A percentile compares a stretch with the other conserved stretches of the same genome.
Conservation (phyloP, 2,888 invertebrate genomes). For the Ceriagrion tenellum region DNA sequence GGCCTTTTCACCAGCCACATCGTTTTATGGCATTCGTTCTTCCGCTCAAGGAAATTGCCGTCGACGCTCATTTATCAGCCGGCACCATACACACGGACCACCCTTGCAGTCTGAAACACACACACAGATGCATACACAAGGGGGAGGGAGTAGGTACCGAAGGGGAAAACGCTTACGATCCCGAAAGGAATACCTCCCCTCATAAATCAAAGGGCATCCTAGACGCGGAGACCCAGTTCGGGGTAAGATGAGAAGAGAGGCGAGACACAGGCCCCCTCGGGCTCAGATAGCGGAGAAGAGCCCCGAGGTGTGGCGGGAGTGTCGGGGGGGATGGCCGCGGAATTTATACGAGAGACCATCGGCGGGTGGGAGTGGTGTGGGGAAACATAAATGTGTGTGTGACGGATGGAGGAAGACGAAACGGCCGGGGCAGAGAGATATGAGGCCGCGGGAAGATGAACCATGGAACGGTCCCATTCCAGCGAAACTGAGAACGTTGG, state of each 20-base stretch:
- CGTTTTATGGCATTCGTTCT: conserved; percentile 8
- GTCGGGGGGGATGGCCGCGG: too few species aligned
- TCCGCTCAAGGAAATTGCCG: not conserved
- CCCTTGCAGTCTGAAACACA: not conserved
- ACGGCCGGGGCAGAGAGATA: not conserved
- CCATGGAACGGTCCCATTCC: not conserved
- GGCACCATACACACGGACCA: not conserved
- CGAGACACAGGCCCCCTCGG: not conserved
- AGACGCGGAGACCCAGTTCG: not conserved
- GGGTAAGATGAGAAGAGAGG: not conserved
- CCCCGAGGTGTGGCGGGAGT: too few species aligned
- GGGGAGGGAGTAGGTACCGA: not conserved
- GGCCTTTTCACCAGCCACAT: not conserved
- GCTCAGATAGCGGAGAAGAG: not conserved
- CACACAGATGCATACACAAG: too few species aligned
- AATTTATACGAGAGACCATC: too few species aligned
- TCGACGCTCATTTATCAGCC: conserved; percentile 9
- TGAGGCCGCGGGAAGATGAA: not conserved
- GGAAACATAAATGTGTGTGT: not conserved
- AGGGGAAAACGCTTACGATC: not conserved
- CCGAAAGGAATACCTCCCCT: not conserved
- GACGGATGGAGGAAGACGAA: not conserved
- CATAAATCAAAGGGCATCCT: conserved; percentile 16
- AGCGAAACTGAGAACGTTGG: not conserved
- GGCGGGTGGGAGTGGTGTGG: not conserved